Evolutionary conservation across 1,140 invertebrate species (phyloP).

Genomic region (Pemphigus obesinymphae): DNA sequence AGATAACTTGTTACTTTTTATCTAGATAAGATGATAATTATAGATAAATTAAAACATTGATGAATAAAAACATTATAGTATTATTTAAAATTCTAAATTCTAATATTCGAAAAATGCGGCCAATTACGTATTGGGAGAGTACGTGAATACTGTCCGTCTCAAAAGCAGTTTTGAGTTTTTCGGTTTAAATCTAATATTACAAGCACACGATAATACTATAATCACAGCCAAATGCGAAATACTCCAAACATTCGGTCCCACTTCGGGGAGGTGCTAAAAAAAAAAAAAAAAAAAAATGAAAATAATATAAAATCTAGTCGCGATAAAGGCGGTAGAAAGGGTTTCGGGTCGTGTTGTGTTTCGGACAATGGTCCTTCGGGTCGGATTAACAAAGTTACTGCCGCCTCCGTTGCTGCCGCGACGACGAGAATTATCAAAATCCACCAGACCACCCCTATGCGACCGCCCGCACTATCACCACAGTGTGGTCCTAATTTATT

Average conservation of each 20-base stretch:
- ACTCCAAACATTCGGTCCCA: background rate
- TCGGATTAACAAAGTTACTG: slow-evolving; percentile 39
- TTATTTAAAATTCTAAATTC: too few relatives aligned
- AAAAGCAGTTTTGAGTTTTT: background rate
- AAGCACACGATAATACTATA: background rate
- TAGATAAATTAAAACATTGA: too few relatives aligned
- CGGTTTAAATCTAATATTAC: background rate
- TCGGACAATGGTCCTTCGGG: slow-evolving; percentile 36
- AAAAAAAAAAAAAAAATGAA: slow-evolving; percentile 8
- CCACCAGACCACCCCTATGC: background rate
- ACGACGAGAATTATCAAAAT: slow-evolving; percentile 38
- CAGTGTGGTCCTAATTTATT: slow-evolving; percentile 22
- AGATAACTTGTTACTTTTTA: too few relatives aligned
- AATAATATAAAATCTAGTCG: slow-evolving; percentile 10
- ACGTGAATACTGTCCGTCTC: too few relatives aligned
- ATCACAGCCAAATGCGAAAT: background rate
- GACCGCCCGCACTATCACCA: background rate
- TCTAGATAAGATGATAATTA: too few relatives aligned
- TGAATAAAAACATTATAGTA: too few relatives aligned
- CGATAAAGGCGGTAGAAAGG: slow-evolving; percentile 26
- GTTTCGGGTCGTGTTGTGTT: slow-evolving; percentile 1
- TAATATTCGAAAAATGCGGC: background rate
- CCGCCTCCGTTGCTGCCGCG: background rate
- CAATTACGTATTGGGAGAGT: background rate
- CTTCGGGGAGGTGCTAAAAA: slow-evolving; percentile 13